Evolutionary conservation across 2,797 vertebrate species (phyloP), one percentile per base, ranked within the genome.

Genomic region (Coreius guichenoti): DNA sequence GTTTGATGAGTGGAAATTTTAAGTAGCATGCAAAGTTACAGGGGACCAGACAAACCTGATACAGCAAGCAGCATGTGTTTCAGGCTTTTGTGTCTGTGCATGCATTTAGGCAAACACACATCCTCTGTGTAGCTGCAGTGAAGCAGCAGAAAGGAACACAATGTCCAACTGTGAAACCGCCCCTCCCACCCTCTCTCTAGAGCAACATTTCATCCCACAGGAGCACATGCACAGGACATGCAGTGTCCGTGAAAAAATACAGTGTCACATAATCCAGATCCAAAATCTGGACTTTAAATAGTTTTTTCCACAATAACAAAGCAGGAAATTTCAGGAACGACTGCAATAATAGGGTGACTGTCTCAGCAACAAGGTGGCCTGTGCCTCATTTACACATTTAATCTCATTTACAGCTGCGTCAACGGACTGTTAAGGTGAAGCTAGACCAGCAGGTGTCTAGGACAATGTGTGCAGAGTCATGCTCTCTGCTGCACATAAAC

Each of bases 371-470:
- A 67, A 67, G 45, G 33, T 54, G 26, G 31, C 21, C 4, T 23
- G 26, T 54, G 17, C 86, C 88, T 92, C 94, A 93, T 94, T 94
- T 94, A 91, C 93, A 93, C 90, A 87, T 56, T 80, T 93, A 94
- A 95, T 93, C 94, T 90, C 87, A 91, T 94, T 94, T 93, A 93
- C 87, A 83, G 33, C 74, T 29, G 39, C 16, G 23, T 61, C 68
- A 85, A 29, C 4, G 8, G 36, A 80, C 51, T 19, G 39, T 47
- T 72, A 36, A 72, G 83, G 39, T 49, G 16, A 80, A 21, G 61
- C 11, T 51, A 31, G 26, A 51, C 19, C 12, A 33, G 45, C 63
- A 80, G 79, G 45, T 54, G 29, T 63, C 19, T 11, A 65, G 54
- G 12, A 63, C 39, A 80, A 74, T 3, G 56, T 82, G 69, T 31